A percentile compares a stretch with the other conserved stretches of the same genome.
Evolutionary conservation across 2,797 vertebrate species (phyloP).

Genomic region (Galaxias olidus): DNA sequence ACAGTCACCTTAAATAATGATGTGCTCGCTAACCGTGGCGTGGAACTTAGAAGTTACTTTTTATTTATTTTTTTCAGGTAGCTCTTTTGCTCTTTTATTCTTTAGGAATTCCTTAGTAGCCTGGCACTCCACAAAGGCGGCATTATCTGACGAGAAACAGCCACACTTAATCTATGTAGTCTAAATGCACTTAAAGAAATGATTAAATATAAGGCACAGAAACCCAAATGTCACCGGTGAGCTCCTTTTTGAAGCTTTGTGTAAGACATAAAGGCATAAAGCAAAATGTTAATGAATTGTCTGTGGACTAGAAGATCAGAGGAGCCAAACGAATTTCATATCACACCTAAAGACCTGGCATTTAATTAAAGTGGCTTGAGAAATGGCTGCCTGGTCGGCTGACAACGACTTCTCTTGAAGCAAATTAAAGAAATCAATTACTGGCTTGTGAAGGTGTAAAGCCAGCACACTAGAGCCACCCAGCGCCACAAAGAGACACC

Average conservation of each 20-base stretch:
- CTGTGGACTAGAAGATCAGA: conserved; percentile 70
- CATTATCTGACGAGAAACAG: conserved; percentile 67
- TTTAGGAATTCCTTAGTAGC: conserved; percentile 38
- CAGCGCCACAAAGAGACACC: conserved; percentile 53
- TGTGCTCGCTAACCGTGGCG: conserved; percentile 29
- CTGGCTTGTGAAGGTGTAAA: conserved; percentile 62
- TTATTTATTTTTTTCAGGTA: conserved; percentile 16
- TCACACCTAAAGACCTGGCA: conserved; percentile 77
- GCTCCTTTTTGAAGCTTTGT: conserved; percentile 67
- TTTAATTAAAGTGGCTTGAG: conserved; percentile 76
- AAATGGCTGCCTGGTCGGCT: conserved; percentile 68
- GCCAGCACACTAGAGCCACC: conserved; percentile 53
- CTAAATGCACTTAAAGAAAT: conserved; percentile 68
- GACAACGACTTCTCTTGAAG: conserved; percentile 73
- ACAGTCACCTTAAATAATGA: conserved; percentile 31
- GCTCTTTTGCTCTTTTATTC: conserved; percentile 43
- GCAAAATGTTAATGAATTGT: conserved; percentile 73
- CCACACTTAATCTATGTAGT: conserved; percentile 58
- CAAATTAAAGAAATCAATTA: conserved; percentile 79
- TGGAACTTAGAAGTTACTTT: conserved; percentile 6
- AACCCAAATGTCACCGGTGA: conserved; percentile 66
- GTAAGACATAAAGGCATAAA: conserved; percentile 58
- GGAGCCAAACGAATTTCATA: conserved; percentile 74
- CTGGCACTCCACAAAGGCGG: conserved; percentile 30
- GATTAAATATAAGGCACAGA: conserved; percentile 52